Percentiles rank a stretch among this genome's conserved stretches.
Evolutionary conservation across 1,140 invertebrate species (phyloP).

Genomic region (Zophobas morio): DNA sequence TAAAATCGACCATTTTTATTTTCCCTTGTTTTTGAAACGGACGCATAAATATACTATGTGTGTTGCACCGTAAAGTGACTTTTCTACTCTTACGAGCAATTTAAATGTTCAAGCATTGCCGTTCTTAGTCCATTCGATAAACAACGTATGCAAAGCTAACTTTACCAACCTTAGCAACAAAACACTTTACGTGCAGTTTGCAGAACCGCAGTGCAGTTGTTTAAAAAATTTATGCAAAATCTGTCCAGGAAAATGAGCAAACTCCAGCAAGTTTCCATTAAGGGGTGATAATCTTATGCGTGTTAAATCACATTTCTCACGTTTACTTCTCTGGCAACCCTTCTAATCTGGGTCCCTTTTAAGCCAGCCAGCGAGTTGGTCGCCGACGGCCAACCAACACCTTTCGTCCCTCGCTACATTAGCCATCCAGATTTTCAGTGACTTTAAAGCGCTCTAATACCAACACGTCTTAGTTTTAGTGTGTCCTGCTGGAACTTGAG

Average conservation of each 20-base stretch:
- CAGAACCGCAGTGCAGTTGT: no score
- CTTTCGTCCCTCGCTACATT: slow-evolving; percentile 37
- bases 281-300: slow-evolving; percentile 36
- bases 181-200: no score
- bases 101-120: no score
- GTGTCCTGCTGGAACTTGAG: slow-evolving; percentile 2
- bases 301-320: slow-evolving; percentile 30
- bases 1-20: no score
- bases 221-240: no score
- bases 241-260: not conserved
- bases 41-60: no score
- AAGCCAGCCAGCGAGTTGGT: slow-evolving; percentile 36
- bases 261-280: slow-evolving; percentile 21
- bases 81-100: no score
- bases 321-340: slow-evolving; percentile 29
- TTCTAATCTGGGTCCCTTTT: slow-evolving; percentile 40
- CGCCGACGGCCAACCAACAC: slow-evolving; percentile 36
- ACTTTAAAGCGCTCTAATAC: slow-evolving; percentile 29
- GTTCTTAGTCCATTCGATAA: no score
- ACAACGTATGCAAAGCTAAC: no score
- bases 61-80: no score
- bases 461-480: slow-evolving; percentile 35
- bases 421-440: slow-evolving; percentile 39
- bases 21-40: no score
- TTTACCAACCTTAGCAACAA: no score